Evolutionary conservation across 2,113 vertebrate species (phyloP).

Genomic region (Hymenochirus boettgeri): DNA sequence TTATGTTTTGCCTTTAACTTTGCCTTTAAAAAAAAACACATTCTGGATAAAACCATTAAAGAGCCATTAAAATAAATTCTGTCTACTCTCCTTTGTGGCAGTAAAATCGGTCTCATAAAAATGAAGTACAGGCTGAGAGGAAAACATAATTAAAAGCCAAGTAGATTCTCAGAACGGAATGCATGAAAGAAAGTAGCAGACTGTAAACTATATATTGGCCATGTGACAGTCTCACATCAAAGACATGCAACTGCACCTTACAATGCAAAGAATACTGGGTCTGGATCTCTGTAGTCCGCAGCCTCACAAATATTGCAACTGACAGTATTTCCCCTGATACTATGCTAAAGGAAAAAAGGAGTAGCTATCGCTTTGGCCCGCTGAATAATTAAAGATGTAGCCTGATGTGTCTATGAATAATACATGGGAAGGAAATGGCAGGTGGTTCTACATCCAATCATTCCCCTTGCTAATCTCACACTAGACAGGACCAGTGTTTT

Average conservation of each 20-base stretch:
- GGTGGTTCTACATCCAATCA: constrained; percentile 31
- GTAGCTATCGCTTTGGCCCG: constrained; percentile 51
- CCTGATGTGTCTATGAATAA: constrained; percentile 36
- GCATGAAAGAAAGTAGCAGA: too few species aligned
- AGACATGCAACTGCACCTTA: background rate
- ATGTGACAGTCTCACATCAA: background rate
- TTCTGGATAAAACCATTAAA: too few species aligned
- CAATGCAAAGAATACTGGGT: constrained; percentile 15
- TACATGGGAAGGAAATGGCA: constrained; percentile 38
- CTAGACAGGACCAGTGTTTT: constrained; percentile 13
- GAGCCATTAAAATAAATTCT: too few species aligned
- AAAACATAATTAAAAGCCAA: too few species aligned
- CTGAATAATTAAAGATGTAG: constrained; percentile 23
- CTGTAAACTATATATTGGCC: background rate
- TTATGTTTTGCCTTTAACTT: too few species aligned
- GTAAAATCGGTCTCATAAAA: too few species aligned
- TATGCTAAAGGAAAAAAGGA: constrained; percentile 43
- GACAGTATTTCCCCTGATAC: constrained; percentile 44
- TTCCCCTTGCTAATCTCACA: constrained; percentile 9
- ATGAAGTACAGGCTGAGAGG: too few species aligned
- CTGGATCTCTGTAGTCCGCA: constrained; percentile 10
- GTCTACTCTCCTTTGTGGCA: too few species aligned
- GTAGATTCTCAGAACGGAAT: too few species aligned
- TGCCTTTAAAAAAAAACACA: too few species aligned
- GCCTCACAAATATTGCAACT: constrained; percentile 41